These are phyloP conservation scores for Augochlora pura DNA, from an alignment of 1,140 invertebrate species.

Conservation along the genomic window DNA sequence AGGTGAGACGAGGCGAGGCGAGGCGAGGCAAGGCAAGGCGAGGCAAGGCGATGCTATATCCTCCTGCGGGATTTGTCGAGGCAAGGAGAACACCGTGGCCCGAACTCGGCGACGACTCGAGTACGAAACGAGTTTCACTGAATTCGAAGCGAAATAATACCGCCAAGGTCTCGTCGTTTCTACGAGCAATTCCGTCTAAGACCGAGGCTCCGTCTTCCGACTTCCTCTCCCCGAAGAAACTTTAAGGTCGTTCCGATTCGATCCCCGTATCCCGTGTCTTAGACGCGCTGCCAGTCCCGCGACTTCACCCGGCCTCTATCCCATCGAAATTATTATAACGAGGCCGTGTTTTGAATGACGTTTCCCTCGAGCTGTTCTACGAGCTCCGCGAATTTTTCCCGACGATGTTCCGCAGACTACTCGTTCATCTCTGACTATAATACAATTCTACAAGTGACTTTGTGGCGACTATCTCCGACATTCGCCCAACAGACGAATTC, in stretches of 20 bases:
- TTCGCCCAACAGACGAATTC: no score
- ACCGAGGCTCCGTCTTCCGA: not conserved
- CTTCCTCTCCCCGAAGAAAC: constrained; percentile 14
- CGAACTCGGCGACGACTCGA: constrained; percentile 31
- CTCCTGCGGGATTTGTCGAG: constrained; percentile 29
- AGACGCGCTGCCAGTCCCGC: not conserved
- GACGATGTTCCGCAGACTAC: no score
- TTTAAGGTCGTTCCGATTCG: constrained; percentile 37
- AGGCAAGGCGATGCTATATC: constrained; percentile 20
- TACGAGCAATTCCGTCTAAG: constrained; percentile 26
- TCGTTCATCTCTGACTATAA: no score
- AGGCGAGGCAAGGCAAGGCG: no score
- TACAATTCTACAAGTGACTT: no score
- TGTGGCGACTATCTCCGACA: no score
- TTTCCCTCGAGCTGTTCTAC: not conserved
- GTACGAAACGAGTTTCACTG: constrained; percentile 39
- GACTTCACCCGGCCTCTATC: not conserved
- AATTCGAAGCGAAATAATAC: constrained; percentile 42
- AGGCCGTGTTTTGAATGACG: not conserved
- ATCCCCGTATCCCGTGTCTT: constrained; percentile 10
- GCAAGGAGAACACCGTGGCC: not conserved
- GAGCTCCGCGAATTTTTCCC: no score
- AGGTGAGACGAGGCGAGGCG: no score
- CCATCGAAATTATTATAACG: not conserved
- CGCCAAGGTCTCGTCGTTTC: constrained; percentile 23